Conservation (phyloP, 1,140 invertebrate species). For the Pseudomyrmex dendroicus region DNA sequence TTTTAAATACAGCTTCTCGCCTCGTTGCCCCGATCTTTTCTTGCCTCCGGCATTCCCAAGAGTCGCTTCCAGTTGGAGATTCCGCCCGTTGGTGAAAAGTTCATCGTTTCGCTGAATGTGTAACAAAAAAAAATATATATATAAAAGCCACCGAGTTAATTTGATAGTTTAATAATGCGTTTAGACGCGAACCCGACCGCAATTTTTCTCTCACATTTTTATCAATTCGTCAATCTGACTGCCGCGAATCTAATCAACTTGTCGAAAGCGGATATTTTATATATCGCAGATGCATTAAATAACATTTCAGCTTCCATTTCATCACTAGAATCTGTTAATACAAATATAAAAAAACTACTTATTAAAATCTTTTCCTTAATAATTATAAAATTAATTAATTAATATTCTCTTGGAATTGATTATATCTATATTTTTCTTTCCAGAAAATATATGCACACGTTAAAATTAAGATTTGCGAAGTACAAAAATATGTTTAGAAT, state of each 20-base stretch:
- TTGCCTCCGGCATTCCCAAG: slow-evolving; percentile 24
- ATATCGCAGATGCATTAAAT: no score
- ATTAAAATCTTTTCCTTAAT: neutral
- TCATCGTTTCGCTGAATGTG: slow-evolving; percentile 26
- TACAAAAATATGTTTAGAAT: neutral
- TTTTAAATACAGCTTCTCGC: slow-evolving; percentile 66
- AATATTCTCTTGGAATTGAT: no score
- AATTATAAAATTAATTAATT: no score
- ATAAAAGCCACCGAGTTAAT: slow-evolving; percentile 12
- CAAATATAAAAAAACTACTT: neutral
- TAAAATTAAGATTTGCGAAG: slow-evolving; percentile 1
- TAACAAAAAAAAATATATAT: neutral
- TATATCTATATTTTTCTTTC: no score
- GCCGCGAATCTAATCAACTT: no score
- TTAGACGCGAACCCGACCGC: no score
- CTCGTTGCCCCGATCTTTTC: slow-evolving; percentile 54
- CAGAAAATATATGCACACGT: neutral
- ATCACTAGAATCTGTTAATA: no score
- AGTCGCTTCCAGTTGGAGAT: slow-evolving; percentile 27
- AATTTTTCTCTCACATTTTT: no score
- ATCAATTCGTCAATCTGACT: no score
- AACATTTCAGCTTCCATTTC: no score
- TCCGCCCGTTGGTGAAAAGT: slow-evolving; percentile 27
- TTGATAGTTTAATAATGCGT: neutral
- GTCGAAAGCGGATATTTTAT: no score